Evolutionary conservation across 2,113 vertebrate genomes (phyloP).

Genomic region (Lagopus leucura): DNA sequence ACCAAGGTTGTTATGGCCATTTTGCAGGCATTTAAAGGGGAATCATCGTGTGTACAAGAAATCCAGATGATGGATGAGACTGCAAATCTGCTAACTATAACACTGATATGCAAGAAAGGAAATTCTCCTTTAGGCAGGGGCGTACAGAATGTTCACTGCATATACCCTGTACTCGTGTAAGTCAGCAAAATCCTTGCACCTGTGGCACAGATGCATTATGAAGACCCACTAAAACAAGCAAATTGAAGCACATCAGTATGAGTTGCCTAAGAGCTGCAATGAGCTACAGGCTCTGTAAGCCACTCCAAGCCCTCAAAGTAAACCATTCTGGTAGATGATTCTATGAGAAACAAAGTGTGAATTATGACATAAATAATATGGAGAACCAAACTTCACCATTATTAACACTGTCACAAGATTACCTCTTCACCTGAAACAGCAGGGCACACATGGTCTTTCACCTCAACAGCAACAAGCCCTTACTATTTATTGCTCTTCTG

Average conservation of each 20-base stretch:
- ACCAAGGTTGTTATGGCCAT: not conserved
- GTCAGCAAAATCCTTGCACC: not conserved
- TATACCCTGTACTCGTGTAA: not conserved
- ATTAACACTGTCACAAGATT: not conserved
- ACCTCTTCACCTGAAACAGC: not conserved
- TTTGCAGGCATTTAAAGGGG: not conserved
- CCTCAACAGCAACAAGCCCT: not conserved
- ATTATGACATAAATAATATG: not conserved
- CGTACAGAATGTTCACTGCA: not conserved
- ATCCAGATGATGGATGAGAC: not conserved
- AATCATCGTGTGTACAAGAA: not conserved
- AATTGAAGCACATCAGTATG: not conserved
- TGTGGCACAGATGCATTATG: not conserved
- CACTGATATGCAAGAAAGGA: not conserved
- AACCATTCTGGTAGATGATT: not conserved
- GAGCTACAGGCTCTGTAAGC: not conserved
- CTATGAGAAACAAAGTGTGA: not conserved
- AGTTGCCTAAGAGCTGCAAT: rapidly evolving
- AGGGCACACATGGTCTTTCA: rapidly evolving
- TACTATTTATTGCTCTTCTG: not conserved
- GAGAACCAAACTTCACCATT: not conserved
- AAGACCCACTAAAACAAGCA: not conserved
- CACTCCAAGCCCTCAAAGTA: not conserved
- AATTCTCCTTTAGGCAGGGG: not conserved
- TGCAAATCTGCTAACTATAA: not conserved